Evolutionary conservation across 2,888 invertebrate genomes (phyloP).

Genomic region (Drosophila borborema): DNA sequence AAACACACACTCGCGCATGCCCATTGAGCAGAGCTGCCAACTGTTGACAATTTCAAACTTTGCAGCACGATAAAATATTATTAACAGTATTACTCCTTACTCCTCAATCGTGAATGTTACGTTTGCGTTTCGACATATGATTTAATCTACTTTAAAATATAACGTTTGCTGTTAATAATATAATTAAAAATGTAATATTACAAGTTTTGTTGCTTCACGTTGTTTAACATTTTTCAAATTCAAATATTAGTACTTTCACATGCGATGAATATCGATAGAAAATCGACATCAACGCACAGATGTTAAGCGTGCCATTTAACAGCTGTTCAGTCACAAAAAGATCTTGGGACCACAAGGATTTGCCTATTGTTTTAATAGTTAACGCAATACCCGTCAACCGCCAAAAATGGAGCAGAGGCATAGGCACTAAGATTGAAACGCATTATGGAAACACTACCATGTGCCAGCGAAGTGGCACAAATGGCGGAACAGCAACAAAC

Average conservation of each 20-base stretch:
- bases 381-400: constrained; percentile 18
- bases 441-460: constrained; percentile 60
- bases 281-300: constrained; percentile 22
- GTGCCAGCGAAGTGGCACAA: constrained; percentile 46
- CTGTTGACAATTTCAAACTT: background rate
- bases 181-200: background rate
- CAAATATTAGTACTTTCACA: background rate
- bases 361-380: constrained; percentile 37
- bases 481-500: constrained; percentile 42
- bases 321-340: constrained; percentile 52
- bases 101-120: background rate
- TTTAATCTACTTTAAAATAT: background rate
- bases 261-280: constrained; percentile 29
- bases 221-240: background rate
- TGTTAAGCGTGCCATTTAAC: constrained; percentile 43
- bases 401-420: constrained; percentile 43
- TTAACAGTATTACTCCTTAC: constrained; percentile 12
- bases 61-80: constrained; percentile 1
- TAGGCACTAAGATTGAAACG: constrained; percentile 10
- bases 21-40: constrained; percentile 8
- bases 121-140: too few species aligned
- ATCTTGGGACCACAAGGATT: constrained; percentile 27
- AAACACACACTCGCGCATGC: constrained; percentile 33
- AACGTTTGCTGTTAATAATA: background rate
- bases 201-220: background rate